Evolutionary conservation across 2,797 vertebrate species (phyloP).

Genomic region (Manis javanica): DNA sequence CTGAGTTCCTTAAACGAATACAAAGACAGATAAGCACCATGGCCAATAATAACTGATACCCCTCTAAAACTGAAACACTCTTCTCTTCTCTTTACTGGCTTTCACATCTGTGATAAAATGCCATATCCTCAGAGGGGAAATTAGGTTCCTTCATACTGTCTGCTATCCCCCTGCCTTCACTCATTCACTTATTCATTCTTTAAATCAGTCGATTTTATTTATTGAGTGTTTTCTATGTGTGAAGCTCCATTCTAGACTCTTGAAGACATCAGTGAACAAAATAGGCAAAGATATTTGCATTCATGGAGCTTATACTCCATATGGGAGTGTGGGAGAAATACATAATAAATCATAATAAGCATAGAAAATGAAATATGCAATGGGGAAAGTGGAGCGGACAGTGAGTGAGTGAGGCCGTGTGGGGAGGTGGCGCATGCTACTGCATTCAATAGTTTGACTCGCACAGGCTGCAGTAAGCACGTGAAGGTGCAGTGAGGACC

Average conservation of each 20-base stretch:
- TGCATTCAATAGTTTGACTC: not conserved
- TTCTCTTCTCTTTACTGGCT: not conserved
- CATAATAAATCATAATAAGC: not conserved
- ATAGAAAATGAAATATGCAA: not conserved
- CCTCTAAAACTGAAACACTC: not conserved
- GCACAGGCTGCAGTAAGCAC: not conserved
- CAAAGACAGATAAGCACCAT: not conserved
- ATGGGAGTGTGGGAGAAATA: not conserved
- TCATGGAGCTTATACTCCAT: not conserved
- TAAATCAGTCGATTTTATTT: not conserved
- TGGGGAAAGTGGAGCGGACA: not conserved
- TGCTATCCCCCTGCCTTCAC: not conserved
- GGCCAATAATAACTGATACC: not conserved
- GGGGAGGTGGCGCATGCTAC: not conserved
- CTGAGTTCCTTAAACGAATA: not conserved
- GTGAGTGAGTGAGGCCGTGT: fast-evolving
- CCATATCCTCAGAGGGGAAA: not conserved
- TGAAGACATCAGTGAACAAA: not conserved
- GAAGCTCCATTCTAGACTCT: not conserved
- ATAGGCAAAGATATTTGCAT: not conserved
- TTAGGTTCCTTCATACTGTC: not conserved
- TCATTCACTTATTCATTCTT: not conserved
- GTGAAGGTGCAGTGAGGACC: not conserved
- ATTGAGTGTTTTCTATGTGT: not conserved
- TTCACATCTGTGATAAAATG: not conserved